Base-by-base conservation (phyloP, 2,113 vertebrate species). In the Stigmatopora nigra region DNA sequence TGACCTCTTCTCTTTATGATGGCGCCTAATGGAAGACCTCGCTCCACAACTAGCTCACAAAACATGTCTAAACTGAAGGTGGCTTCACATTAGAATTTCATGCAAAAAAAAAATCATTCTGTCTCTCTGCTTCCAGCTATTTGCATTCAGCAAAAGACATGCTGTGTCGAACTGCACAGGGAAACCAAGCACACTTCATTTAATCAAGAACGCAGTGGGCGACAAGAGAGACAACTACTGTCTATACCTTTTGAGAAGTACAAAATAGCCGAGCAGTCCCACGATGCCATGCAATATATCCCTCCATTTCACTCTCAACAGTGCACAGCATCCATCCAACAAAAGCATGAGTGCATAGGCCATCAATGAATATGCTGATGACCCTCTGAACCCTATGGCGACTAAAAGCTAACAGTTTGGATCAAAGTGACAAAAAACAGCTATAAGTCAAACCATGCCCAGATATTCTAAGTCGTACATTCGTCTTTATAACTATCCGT, bases 191-290 rank as follows among this genome's bases (percentile, higher is more conserved):
- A 78, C 16, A 71, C 73, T 78, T 86, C 79, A 83, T 84, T 83
- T 85, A 75, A 75, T 86, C 76, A 82, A 69, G 69, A 86, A 72
- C 80, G 79, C 78, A 75, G 77, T 64, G 69, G 76, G 79, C 67
- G 19, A 75, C 51, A 14, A 64, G 64, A 80, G 73, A 66, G 74
- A 79, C n/a, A n/a, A 80, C 78, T 80, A 7, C 22, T 56, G 12
- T 25, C 67, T 75, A 79, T 77, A 76, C 77, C 75, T 75, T 84
- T 76, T 81, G 66, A 82, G 67, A 73, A 70, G 49, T 79, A 76
- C 84, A 82, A 84, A 81, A 80, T 81, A 70, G 78, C 76, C 80
- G 70, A 79, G 82, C 75, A 65, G 22, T 65, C 63, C 78, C 70
- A 82, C 86, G 80, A 85, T 68, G 51, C 78, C 59, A 61, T 45